Percentiles rank a stretch among this genome's conserved stretches.
Conservation (phyloP, 1,140 invertebrate genomes). For the Zaprionus tsacasi region DNA sequence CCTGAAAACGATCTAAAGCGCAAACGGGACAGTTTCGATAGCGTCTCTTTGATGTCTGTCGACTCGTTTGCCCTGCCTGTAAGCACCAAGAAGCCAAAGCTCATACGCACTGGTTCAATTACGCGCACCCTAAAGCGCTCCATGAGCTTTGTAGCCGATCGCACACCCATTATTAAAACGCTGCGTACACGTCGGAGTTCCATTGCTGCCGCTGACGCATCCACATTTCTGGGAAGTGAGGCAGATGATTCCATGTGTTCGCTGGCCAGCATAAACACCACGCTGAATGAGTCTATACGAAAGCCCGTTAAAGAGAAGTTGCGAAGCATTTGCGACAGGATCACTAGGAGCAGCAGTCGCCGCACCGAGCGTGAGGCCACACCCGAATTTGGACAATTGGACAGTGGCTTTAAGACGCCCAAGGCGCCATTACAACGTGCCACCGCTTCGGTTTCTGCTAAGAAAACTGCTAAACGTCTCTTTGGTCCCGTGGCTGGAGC, state of each 20-base stretch:
- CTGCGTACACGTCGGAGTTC: slow-evolving; percentile 76
- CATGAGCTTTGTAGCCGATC: slow-evolving; percentile 79
- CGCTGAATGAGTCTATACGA: slow-evolving; percentile 76
- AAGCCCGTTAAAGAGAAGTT: slow-evolving; percentile 78
- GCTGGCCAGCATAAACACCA: slow-evolving; percentile 67
- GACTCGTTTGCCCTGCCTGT: slow-evolving; percentile 74
- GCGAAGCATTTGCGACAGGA: slow-evolving; percentile 66
- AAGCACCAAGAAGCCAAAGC: slow-evolving; percentile 79
- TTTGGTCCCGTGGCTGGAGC: slow-evolving; percentile 43
- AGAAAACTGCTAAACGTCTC: slow-evolving; percentile 64
- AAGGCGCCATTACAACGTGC: slow-evolving; percentile 66
- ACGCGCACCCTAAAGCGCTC: slow-evolving; percentile 73
- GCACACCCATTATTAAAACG: slow-evolving; percentile 76
- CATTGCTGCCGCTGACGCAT: slow-evolving; percentile 60
- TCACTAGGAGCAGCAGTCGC: slow-evolving; percentile 74
- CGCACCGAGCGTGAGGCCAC: slow-evolving; percentile 47
- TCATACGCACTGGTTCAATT: slow-evolving; percentile 79
- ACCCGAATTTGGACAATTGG: slow-evolving; percentile 44
- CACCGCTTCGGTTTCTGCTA: slow-evolving; percentile 36
- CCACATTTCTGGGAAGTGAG: slow-evolving; percentile 58
- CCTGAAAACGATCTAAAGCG: slow-evolving; percentile 71
- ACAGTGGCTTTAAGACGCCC: slow-evolving; percentile 76
- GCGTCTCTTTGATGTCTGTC: slow-evolving; percentile 75
- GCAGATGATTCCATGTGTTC: slow-evolving; percentile 78
- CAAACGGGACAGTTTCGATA: slow-evolving; percentile 79